These are phyloP conservation scores for Notodonta dromedarius DNA, from an alignment of 2,888 invertebrate genomes.

Conservation along the genomic window DNA sequence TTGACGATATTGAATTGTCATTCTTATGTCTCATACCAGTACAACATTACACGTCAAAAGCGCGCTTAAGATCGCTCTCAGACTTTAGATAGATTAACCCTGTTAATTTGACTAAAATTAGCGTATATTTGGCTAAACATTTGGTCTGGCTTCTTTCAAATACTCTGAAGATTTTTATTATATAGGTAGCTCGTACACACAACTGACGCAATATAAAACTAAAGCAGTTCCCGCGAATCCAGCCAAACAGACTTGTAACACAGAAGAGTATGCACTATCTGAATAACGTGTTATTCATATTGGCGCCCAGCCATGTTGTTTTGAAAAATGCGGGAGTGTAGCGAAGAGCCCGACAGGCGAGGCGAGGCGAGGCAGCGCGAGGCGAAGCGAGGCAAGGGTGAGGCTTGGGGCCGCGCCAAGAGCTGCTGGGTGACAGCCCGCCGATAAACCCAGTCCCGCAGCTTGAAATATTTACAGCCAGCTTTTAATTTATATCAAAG, in stretches of 20 bases:
- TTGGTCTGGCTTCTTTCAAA: no score
- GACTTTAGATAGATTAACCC: no score
- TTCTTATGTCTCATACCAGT: no score
- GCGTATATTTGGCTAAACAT: no score
- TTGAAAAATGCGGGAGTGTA: conserved; percentile 71
- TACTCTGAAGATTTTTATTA: no score
- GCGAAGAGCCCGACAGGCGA: conserved; percentile 37
- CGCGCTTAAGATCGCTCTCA: no score
- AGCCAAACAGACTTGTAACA: conserved; percentile 25
- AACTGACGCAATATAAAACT: no score
- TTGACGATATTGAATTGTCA: no score
- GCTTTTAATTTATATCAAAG: conserved; percentile 41
- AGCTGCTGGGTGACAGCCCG: conserved; percentile 52
- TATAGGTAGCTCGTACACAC: no score
- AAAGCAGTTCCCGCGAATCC: conserved; percentile 4
- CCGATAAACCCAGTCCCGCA: conserved; percentile 41
- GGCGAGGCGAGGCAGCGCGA: conserved; percentile 9
- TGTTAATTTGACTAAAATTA: no score
- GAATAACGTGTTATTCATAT: conserved; percentile 62
- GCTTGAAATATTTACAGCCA: conserved; percentile 41
- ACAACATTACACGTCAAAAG: no score
- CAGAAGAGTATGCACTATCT: conserved; percentile 58
- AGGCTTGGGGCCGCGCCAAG: conserved; percentile 67
- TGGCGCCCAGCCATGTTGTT: conserved; percentile 73
- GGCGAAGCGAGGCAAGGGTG: conserved; percentile 8